A percentile compares a stretch with the other conserved stretches of the same genome.
phyloP scores from a whole-genome alignment of 2,113 vertebrate genomes.

The Zapornia atra region DNA sequence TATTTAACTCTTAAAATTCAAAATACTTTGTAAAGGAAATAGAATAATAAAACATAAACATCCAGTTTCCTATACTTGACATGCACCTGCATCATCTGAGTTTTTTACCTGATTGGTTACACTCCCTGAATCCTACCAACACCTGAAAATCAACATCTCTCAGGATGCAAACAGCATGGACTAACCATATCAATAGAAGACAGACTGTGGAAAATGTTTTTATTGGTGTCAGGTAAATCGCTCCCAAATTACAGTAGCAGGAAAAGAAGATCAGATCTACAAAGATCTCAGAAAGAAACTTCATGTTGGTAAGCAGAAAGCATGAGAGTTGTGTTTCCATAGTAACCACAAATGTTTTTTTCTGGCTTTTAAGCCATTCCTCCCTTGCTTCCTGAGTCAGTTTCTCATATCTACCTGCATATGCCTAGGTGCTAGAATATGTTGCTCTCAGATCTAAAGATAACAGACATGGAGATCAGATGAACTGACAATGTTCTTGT shows the following conservation, averaged over 20 bases:
- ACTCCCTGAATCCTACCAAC: neutral
- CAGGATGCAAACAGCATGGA: neutral
- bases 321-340: neutral
- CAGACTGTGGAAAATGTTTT: fast-evolving
- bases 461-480: neutral
- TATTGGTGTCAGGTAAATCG: neutral
- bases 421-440: neutral
- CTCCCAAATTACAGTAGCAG: neutral
- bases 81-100: neutral
- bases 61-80: neutral
- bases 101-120: neutral
- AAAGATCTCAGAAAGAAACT: neutral
- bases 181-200: neutral
- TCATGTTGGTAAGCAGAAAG: neutral
- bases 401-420: neutral
- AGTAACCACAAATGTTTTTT: neutral
- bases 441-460: neutral
- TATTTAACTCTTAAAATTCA: neutral
- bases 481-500: neutral
- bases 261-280: neutral
- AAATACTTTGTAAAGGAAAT: neutral
- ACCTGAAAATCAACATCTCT: neutral
- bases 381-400: neutral
- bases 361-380: neutral
- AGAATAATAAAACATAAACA: neutral